A percentile compares a stretch with the other conserved stretches of the same genome.
Evolutionary conservation across 2,797 vertebrate genomes (phyloP).

Genomic region (Gambelia wislizenii): DNA sequence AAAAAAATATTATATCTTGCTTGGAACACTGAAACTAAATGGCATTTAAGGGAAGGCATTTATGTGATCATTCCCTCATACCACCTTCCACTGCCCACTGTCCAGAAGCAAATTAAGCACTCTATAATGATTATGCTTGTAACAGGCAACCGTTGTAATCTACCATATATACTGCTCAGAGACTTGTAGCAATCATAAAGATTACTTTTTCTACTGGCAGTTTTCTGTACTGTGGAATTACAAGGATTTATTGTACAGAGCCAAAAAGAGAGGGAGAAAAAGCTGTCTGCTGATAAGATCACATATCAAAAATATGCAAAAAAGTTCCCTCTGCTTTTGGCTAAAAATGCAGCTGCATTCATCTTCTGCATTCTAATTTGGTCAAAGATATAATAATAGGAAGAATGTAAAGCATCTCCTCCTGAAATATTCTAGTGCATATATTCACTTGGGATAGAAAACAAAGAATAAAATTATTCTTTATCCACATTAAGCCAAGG

Average conservation of each 20-base stretch:
- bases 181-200: slow-evolving; percentile 69
- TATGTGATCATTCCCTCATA: slow-evolving; percentile 51
- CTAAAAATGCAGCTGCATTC: slow-evolving; percentile 52
- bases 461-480: not conserved
- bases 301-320: slow-evolving; percentile 72
- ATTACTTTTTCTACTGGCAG: slow-evolving; percentile 68
- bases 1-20: slow-evolving; percentile 59
- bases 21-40: slow-evolving; percentile 45
- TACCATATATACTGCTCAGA: slow-evolving; percentile 64
- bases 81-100: slow-evolving; percentile 61
- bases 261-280: slow-evolving; percentile 22
- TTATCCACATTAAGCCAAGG: not conserved
- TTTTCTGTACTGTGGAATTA: slow-evolving; percentile 64
- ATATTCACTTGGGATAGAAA: not conserved
- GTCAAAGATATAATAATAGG: not conserved
- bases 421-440: not conserved
- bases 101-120: slow-evolving; percentile 65
- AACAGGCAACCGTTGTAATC: slow-evolving; percentile 69
- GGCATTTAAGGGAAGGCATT: slow-evolving; percentile 39
- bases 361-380: slow-evolving; percentile 63
- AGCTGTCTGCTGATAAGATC: slow-evolving; percentile 69
- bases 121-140: slow-evolving; percentile 56
- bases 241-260: slow-evolving; percentile 67
- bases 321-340: slow-evolving; percentile 59
- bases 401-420: not conserved